Evolutionary conservation across 2,113 vertebrate species (phyloP).

Genomic region (Lampris megalopsis): DNA sequence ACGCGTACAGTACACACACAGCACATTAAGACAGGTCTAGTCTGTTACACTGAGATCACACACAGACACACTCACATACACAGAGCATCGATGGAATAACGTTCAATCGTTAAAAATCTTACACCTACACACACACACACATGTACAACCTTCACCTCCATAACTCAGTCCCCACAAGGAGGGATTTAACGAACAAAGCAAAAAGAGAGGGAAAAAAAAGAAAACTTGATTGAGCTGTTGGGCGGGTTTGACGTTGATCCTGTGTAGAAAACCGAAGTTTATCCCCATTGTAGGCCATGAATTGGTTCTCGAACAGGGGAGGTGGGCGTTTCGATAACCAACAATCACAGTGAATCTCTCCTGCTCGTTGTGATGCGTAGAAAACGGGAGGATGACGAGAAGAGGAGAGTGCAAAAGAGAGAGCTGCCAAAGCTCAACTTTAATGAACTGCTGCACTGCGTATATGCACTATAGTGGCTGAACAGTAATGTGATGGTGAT

Average conservation of each 20-base stretch:
- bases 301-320: not conserved
- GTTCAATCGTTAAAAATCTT: not conserved
- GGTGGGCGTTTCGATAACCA: not conserved
- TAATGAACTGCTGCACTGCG: conserved; percentile 55
- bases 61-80: conserved; percentile 25
- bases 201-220: conserved; percentile 2
- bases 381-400: not conserved
- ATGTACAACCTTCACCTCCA: conserved; percentile 14
- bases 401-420: conserved; percentile 8
- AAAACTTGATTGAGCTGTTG: not conserved
- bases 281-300: not conserved
- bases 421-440: conserved; percentile 2
- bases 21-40: no score
- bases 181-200: conserved; percentile 12
- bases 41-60: not conserved
- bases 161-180: not conserved
- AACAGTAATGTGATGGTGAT: conserved; percentile 37
- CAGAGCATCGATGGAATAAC: conserved; percentile 32
- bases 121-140: conserved; percentile 6
- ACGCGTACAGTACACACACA: not conserved
- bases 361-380: conserved; percentile 16
- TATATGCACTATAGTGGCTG: conserved; percentile 67
- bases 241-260: not conserved
- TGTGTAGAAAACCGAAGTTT: conserved; percentile 11
- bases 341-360: conserved; percentile 19